A percentile compares a stretch with the other conserved stretches of the same genome.
phyloP scores from a whole-genome alignment of 1,140 invertebrate genomes.

The Pseudomyrmex pallidus region DNA sequence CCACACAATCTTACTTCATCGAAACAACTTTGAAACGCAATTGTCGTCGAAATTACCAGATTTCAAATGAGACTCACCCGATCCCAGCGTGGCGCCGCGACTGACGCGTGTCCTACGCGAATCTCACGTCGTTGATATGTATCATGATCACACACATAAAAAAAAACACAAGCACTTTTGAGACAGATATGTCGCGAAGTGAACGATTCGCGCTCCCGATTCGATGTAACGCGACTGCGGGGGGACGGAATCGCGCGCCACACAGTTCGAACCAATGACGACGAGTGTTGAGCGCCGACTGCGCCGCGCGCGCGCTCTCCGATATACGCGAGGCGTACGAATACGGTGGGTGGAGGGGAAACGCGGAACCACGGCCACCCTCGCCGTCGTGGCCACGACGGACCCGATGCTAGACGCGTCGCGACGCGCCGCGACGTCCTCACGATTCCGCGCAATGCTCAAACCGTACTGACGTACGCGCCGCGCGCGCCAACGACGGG shows the following conservation, averaged over 20 bases:
- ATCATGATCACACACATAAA: slow-evolving; percentile 14
- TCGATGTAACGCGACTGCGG: slow-evolving; percentile 17
- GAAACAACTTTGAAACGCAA: too few relatives aligned
- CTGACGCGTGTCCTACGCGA: not conserved
- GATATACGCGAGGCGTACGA: not conserved
- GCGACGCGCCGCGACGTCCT: too few relatives aligned
- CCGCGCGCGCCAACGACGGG: too few relatives aligned
- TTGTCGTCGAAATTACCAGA: not conserved
- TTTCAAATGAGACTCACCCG: slow-evolving; percentile 39
- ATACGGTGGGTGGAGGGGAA: not conserved
- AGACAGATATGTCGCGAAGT: not conserved
- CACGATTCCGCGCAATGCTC: too few relatives aligned
- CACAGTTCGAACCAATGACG: not conserved
- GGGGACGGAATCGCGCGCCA: slow-evolving; percentile 40
- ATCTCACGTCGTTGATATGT: slow-evolving; percentile 55
- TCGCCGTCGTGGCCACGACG: not conserved
- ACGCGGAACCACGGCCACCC: not conserved
- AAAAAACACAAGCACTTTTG: not conserved
- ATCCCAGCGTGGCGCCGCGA: slow-evolving; percentile 30
- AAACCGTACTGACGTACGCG: too few relatives aligned
- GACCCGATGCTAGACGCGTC: too few relatives aligned
- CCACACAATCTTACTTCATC: too few relatives aligned
- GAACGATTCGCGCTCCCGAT: slow-evolving; percentile 8
- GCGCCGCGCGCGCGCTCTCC: not conserved
- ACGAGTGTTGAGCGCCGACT: slow-evolving; percentile 28